Percentiles rank a stretch among this genome's conserved stretches.
phyloP scores from a whole-genome alignment of 2,113 vertebrate species.

The Campylomormyrus tamandua region DNA sequence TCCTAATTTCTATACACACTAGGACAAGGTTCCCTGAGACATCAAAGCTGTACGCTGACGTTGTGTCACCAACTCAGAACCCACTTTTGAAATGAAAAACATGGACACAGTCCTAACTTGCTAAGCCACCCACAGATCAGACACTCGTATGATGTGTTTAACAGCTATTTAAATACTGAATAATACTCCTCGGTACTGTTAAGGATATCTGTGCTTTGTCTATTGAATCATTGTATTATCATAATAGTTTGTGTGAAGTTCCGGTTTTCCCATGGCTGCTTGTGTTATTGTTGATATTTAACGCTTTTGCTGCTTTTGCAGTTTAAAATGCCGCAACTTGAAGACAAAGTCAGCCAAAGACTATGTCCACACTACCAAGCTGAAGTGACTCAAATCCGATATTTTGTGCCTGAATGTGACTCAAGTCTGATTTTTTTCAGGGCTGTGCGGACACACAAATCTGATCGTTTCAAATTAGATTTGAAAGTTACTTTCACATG shows the following conservation, averaged over 20 bases:
- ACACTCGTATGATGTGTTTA: neutral
- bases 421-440: neutral
- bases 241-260: neutral
- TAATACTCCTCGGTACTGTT: neutral
- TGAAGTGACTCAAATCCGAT: neutral
- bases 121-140: neutral
- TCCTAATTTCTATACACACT: neutral
- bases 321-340: neutral
- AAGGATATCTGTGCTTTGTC: neutral
- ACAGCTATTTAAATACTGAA: neutral
- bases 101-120: neutral
- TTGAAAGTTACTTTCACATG: neutral
- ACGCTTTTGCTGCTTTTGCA: neutral
- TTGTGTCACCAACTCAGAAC: neutral
- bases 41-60: neutral
- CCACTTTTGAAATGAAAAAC: neutral
- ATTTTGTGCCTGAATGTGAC: neutral
- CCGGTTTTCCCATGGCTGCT: neutral
- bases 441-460: neutral
- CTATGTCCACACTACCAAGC: neutral
- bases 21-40: neutral
- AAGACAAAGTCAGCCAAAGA: neutral
- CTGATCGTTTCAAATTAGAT: neutral
- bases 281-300: neutral
- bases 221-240: neutral